These are phyloP conservation scores for Orthosia gothica DNA, from an alignment of 2,888 invertebrate species.

Conservation along the genomic window DNA sequence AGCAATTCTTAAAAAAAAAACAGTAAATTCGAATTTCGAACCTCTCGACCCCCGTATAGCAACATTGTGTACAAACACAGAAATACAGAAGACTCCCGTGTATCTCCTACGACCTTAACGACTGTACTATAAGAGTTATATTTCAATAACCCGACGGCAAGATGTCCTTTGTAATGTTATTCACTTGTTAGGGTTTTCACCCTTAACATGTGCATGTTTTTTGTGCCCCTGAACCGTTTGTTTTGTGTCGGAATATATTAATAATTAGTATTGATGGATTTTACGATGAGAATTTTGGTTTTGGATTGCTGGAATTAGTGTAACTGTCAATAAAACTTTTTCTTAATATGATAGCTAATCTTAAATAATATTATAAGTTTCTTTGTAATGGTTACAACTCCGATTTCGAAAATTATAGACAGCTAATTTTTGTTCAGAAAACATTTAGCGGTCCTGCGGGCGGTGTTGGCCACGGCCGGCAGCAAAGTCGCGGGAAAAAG, in stretches of 20 bases:
- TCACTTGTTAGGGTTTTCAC: slow-evolving; percentile 88
- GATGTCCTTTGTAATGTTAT: slow-evolving; percentile 72
- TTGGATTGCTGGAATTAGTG: slow-evolving; percentile 5
- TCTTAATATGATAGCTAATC: neutral
- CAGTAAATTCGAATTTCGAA: slow-evolving; percentile 77
- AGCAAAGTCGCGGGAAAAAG: too few relatives aligned
- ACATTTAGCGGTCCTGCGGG: too few relatives aligned
- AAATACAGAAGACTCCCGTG: slow-evolving; percentile 41
- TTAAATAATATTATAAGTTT: too few relatives aligned
- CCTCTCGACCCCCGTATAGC: slow-evolving; percentile 82
- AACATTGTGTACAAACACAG: slow-evolving; percentile 89
- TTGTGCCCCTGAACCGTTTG: slow-evolving; percentile 78
- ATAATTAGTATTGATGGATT: slow-evolving; percentile 75
- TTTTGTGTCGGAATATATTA: slow-evolving; percentile 78
- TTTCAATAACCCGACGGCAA: slow-evolving; percentile 45
- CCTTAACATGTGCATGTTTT: slow-evolving; percentile 87
- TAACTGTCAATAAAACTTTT: neutral
- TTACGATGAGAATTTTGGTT: slow-evolving; percentile 52
- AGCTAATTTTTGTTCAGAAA: too few relatives aligned
- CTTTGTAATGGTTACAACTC: too few relatives aligned
- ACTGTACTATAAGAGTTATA: slow-evolving; percentile 60
- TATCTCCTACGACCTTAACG: slow-evolving; percentile 50
- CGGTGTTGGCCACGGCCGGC: too few relatives aligned
- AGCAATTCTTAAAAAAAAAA: slow-evolving; percentile 72
- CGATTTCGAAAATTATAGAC: too few relatives aligned